phyloP scores from a whole-genome alignment of 2,888 invertebrate genomes.

The Phaonia tiefii region DNA sequence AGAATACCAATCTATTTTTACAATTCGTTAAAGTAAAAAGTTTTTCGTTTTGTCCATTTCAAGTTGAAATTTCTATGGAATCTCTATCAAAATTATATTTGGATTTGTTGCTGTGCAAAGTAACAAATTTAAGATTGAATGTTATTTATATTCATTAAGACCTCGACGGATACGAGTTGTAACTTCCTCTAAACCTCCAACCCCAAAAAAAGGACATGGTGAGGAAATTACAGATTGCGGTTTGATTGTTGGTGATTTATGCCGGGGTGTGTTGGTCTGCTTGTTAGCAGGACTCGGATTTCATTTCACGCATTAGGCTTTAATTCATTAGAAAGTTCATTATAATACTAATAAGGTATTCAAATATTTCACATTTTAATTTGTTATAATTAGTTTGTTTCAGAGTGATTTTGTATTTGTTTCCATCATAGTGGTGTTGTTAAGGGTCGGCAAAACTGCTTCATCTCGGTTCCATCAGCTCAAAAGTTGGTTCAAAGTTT shows the following conservation, averaged over 20 bases:
- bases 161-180: constrained; percentile 11
- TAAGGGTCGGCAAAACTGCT: too few relatives aligned
- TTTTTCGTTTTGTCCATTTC: not conserved
- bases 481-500: too few relatives aligned
- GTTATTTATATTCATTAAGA: constrained; percentile 28
- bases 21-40: constrained; percentile 14
- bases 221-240: constrained; percentile 9
- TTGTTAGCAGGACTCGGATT: too few relatives aligned
- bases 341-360: too few relatives aligned
- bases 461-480: too few relatives aligned
- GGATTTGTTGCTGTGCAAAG: constrained; percentile 15
- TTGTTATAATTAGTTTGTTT: too few relatives aligned
- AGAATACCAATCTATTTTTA: constrained; percentile 31
- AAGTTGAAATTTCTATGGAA: not conserved
- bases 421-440: too few relatives aligned
- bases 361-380: too few relatives aligned
- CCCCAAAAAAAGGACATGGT: not conserved
- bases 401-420: too few relatives aligned
- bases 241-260: not conserved
- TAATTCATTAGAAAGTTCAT: too few relatives aligned
- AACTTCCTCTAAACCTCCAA: not conserved
- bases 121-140: constrained; percentile 34
- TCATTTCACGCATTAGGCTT: not conserved
- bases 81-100: not conserved
- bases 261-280: not conserved